These are phyloP conservation scores for Musca vetustissima DNA, from an alignment of 1,140 invertebrate species.

Conservation along the genomic window DNA sequence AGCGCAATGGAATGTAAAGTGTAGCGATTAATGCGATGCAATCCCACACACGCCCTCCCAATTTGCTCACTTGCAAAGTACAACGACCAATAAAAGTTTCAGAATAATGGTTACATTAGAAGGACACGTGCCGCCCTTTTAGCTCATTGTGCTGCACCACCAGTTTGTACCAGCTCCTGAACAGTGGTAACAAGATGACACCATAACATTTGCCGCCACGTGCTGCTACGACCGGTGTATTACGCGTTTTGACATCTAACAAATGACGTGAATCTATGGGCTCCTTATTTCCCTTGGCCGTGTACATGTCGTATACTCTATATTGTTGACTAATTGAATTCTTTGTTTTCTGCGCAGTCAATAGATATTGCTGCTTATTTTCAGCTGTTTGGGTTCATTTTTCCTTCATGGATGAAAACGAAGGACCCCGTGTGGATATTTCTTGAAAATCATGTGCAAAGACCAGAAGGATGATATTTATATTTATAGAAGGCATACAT, in stretches of 20 bases:
- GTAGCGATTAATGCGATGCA: too few species aligned
- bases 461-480: not conserved
- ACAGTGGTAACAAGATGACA: not conserved
- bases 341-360: not conserved
- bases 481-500: too few species aligned
- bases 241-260: constrained; percentile 4
- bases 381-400: not conserved
- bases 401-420: too few species aligned
- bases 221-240: not conserved
- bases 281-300: too few species aligned
- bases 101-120: constrained; percentile 15
- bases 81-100: not conserved
- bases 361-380: not conserved
- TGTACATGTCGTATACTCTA: not conserved
- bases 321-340: constrained; percentile 14
- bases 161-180: not conserved
- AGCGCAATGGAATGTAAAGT: too few species aligned
- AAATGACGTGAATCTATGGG: not conserved
- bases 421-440: constrained; percentile 8
- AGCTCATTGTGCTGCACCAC: not conserved
- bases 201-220: not conserved
- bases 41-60: constrained; percentile 6
- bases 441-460: constrained; percentile 6
- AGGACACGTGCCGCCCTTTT: constrained; percentile 8
- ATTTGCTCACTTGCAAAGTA: not conserved